Conservation (phyloP, 1,140 invertebrate genomes). For the Pseudomyrmex concolor region DNA sequence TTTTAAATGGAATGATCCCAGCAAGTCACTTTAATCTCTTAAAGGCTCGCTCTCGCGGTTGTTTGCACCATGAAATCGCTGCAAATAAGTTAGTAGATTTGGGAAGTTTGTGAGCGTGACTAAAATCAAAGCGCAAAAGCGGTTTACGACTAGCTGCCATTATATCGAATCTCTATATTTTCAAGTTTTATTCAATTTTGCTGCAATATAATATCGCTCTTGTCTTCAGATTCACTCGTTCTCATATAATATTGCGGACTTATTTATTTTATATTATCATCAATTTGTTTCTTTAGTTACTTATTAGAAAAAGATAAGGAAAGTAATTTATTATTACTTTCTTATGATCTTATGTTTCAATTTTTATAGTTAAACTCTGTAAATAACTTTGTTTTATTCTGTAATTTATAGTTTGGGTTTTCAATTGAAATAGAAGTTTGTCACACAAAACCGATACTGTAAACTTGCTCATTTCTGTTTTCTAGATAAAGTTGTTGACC, state of each 20-base stretch:
- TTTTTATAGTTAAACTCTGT: not conserved
- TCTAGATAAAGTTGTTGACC: not conserved
- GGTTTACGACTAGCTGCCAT: slow-evolving; percentile 67
- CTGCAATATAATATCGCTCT: slow-evolving; percentile 55
- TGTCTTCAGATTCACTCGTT: slow-evolving; percentile 13
- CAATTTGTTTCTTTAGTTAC: not conserved
- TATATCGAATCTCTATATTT: slow-evolving; percentile 67
- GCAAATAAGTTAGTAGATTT: slow-evolving; percentile 47
- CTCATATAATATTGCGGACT: slow-evolving; percentile 17
- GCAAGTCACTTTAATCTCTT: slow-evolving; percentile 61
- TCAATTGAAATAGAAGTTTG: slow-evolving; percentile 12
- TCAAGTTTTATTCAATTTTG: slow-evolving; percentile 52
- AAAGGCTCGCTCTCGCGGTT: slow-evolving; percentile 42
- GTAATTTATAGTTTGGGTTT: not conserved
- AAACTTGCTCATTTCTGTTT: not conserved
- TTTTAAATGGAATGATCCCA: slow-evolving; percentile 45
- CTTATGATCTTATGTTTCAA: not conserved
- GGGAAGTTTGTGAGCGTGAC: slow-evolving; percentile 61
- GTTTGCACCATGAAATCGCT: slow-evolving; percentile 47
- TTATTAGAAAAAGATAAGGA: not conserved
- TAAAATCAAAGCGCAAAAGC: slow-evolving; percentile 64
- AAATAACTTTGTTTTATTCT: not conserved
- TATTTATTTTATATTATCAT: slow-evolving; percentile 12
- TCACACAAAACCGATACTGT: not conserved
- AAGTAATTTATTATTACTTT: not conserved